A percentile compares a stretch with the other conserved stretches of the same genome.
Evolutionary conservation across 23 tunicate genomes (phyloP).

Genomic region (Corella eumyota): DNA sequence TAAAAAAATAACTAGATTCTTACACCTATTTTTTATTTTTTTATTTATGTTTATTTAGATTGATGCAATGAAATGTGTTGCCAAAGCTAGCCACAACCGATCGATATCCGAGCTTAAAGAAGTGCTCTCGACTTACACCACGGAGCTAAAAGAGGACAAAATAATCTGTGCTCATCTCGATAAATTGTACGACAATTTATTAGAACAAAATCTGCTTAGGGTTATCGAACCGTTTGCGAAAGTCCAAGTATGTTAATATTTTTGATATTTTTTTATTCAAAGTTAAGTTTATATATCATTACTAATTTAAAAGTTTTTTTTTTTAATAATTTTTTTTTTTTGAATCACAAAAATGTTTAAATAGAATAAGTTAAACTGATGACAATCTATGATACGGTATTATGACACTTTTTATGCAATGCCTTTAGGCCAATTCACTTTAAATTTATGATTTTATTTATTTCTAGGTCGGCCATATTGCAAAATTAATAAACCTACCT

Average conservation of each 20-base stretch:
- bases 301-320: background rate
- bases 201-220: constrained; percentile 86
- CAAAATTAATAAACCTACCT: constrained; percentile 34
- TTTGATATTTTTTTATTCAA: background rate
- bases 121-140: constrained; percentile 5
- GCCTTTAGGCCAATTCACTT: background rate
- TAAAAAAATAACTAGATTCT: too few species aligned
- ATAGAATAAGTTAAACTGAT: background rate
- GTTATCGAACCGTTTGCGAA: constrained; percentile 94
- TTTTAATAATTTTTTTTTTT: background rate
- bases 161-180: constrained; percentile 87
- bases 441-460: background rate
- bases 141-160: constrained; percentile 57
- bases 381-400: background rate
- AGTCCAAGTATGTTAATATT: constrained; percentile 43
- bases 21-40: background rate
- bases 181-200: constrained; percentile 83
- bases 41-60: constrained; percentile 21
- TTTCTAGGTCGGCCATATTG: constrained; percentile 47
- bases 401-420: too few species aligned
- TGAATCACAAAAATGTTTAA: background rate
- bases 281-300: too few species aligned
- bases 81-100: constrained; percentile 85
- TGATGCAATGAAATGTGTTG: constrained; percentile 94
- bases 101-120: constrained; percentile 77